phyloP scores from a whole-genome alignment of 2,797 vertebrate species.

The Anguilla megastoma region DNA sequence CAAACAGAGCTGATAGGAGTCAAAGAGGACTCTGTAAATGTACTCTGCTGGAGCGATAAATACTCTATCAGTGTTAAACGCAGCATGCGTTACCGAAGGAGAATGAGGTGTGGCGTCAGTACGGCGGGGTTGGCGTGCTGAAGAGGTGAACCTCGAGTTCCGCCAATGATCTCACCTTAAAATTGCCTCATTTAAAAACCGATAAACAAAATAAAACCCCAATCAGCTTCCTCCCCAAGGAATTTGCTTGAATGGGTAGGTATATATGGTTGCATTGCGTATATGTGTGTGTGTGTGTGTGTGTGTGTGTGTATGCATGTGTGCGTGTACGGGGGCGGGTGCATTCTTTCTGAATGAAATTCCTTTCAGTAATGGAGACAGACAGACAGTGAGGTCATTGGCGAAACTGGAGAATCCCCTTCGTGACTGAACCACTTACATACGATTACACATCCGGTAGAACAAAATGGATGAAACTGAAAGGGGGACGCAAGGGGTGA shows the following conservation, averaged over 20 bases:
- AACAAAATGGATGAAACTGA: conserved; percentile 40
- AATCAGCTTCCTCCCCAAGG: conserved; percentile 49
- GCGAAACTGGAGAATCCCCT: conserved; percentile 62
- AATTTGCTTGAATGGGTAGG: not conserved
- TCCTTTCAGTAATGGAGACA: conserved; percentile 61
- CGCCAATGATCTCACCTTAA: conserved; percentile 65
- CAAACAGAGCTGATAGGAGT: not conserved
- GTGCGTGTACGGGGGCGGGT: conserved; percentile 42
- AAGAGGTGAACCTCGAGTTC: conserved; percentile 47
- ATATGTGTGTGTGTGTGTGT: conserved; percentile 7
- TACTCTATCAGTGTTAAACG: not conserved
- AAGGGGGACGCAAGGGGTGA: conserved; percentile 51
- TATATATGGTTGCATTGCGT: not conserved
- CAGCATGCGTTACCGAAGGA: too few relatives aligned
- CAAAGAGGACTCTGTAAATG: not conserved
- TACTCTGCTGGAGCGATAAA: not conserved
- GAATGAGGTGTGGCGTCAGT: conserved; percentile 31
- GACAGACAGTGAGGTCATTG: conserved; percentile 71
- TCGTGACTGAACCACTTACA: conserved; percentile 59
- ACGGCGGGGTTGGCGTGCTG: conserved; percentile 41
- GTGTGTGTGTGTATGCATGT: not conserved
- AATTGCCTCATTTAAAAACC: conserved; percentile 49
- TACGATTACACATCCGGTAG: conserved; percentile 54
- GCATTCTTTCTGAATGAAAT: conserved; percentile 71
- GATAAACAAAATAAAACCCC: conserved; percentile 42